Percentiles rank a stretch among this genome's conserved stretches.
phyloP scores from a whole-genome alignment of 2,113 vertebrate species.

The Plecotus auritus region DNA sequence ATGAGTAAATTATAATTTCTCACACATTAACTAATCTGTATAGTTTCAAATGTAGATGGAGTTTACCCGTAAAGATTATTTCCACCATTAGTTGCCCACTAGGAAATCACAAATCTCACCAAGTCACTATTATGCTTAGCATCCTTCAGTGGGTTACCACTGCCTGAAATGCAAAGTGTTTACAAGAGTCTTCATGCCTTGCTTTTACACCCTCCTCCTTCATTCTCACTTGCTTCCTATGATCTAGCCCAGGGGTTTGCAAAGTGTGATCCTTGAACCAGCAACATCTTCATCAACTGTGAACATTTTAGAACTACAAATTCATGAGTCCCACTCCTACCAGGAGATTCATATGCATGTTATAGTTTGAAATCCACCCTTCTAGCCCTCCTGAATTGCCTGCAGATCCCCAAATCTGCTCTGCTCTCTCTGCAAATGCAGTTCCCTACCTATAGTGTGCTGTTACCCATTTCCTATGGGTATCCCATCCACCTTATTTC shows the following conservation, averaged over 20 bases:
- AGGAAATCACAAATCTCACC: neutral
- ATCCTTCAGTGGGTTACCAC: neutral
- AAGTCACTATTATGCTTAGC: neutral
- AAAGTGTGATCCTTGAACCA: neutral
- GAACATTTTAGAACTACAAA: neutral
- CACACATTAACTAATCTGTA: neutral
- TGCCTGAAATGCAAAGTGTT: neutral
- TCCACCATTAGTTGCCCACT: neutral
- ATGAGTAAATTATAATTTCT: neutral
- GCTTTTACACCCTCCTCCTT: neutral
- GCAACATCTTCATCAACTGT: neutral
- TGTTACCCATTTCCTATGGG: neutral
- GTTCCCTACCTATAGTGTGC: neutral
- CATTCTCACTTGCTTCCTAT: neutral
- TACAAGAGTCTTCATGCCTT: neutral
- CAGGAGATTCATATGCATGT: neutral
- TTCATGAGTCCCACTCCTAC: neutral
- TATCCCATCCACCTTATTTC: neutral
- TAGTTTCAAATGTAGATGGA: neutral
- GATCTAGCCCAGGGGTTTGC: neutral
- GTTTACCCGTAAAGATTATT: neutral
- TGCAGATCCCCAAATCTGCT: neutral
- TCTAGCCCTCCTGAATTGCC: neutral
- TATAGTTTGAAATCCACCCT: neutral
- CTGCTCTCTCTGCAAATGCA: neutral